Evolutionary conservation across 1,140 invertebrate genomes (phyloP), one percentile per base, ranked within the genome.

Genomic region (Cydia strobilella): DNA sequence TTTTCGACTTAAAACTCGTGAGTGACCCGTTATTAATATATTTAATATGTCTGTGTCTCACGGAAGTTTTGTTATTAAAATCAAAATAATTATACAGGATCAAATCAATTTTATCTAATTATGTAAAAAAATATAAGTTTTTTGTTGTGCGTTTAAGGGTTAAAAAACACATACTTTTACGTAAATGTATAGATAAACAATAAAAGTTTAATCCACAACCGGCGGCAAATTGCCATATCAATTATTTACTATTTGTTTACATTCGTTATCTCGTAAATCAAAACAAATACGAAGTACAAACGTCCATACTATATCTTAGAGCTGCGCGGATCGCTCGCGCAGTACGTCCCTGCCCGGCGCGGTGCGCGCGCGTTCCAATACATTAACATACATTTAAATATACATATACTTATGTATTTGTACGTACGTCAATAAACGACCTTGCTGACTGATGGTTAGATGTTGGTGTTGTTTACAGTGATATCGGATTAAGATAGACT

Each of bases 351-450:
- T 48, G 45, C 45, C 45, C 45, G 45, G 12, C 45, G 45, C 45
- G 45, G 45, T n/a, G 45, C 45, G 15, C 45, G 51, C 15, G 51
- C 51, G 51, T 18, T 48, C 42, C 13, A 39, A 48, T 15, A 39
- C 18, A 69, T 69, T 69, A 69, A 69, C 65, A 69, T 69, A 69
- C 27, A 65, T 65, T 65, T 65, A 65, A 65, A 65, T 65, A n/a
- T 69, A 69, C 65, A 65, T 65, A n/a, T 69, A 69, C 65, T 20
- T 31, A 42, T 69, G 35, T 39, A 42, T 69, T 69, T 39, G 63
- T 66, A 31, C 27, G 63, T 69, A 69, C 65, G 65, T 69, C 65
- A 69, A 69, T 42, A 69, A 39, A 35, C 4, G 65, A 42, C 65
- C 65, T 69, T 69, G 65, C 31, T 18, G n/a, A 5, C 31, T 9